These are phyloP conservation scores for Chiloscyllium punctatum DNA, from an alignment of 2,797 vertebrate genomes.

Conservation along the genomic window DNA sequence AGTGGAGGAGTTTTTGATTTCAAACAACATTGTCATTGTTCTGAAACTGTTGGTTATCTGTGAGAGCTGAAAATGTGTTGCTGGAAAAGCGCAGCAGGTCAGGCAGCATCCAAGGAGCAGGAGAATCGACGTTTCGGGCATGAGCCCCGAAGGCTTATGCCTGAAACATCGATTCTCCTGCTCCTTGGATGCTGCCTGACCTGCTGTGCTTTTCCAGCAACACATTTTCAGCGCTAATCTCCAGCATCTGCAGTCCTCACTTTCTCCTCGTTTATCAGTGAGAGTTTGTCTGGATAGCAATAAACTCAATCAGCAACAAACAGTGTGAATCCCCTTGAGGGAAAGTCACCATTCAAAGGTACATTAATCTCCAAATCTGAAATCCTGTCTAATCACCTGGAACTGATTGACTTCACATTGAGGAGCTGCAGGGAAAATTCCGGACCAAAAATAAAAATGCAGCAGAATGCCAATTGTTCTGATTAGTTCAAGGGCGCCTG, in stretches of 20 bases:
- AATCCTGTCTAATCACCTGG: not conserved
- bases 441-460: not conserved
- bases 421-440: not conserved
- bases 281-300: not conserved
- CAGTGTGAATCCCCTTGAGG: not conserved
- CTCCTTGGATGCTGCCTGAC: too few species aligned
- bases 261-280: slow-evolving; percentile 15
- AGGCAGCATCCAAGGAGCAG: too few species aligned
- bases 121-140: too few species aligned
- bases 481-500: not conserved
- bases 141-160: too few species aligned
- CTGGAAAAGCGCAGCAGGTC: too few species aligned
- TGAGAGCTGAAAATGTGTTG: too few species aligned
- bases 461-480: not conserved
- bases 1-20: not conserved
- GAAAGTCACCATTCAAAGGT: not conserved
- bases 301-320: slow-evolving; percentile 2
- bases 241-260: too few species aligned
- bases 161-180: too few species aligned
- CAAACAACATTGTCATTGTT: not conserved
- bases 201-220: too few species aligned
- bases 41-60: not conserved
- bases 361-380: not conserved
- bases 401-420: slow-evolving; percentile 8
- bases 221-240: too few species aligned